Evolutionary conservation across 1,140 invertebrate genomes (phyloP).

Genomic region (Coenobita brevimanus): DNA sequence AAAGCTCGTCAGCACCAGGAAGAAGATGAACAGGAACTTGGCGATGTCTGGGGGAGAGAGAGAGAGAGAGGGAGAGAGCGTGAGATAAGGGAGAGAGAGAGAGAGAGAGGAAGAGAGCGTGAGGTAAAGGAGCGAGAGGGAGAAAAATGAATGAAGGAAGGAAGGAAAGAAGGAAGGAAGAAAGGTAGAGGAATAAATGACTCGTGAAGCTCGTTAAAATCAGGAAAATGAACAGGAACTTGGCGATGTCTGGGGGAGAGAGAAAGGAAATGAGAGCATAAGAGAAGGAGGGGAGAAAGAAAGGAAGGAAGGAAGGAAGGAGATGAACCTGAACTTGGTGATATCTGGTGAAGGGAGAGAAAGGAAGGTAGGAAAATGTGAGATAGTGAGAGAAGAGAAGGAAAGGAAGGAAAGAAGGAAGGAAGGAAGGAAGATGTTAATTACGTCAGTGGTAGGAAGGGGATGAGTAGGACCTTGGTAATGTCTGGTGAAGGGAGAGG

Average conservation of each 20-base stretch:
- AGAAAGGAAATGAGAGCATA: too few species aligned
- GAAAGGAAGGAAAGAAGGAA: too few species aligned
- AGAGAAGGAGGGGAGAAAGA: too few species aligned
- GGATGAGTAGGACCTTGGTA: slow-evolving; percentile 76
- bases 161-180: too few species aligned
- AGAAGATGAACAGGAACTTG: slow-evolving; percentile 76
- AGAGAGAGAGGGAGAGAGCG: slow-evolving; percentile 9
- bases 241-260: slow-evolving; percentile 74
- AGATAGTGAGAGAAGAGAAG: too few species aligned
- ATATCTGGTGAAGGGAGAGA: too few species aligned
- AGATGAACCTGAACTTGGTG: too few species aligned
- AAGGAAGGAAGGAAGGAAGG: slow-evolving; percentile 8
- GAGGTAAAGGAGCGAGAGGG: too few species aligned
- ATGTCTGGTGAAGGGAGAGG: slow-evolving; percentile 73
- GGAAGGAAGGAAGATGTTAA: too few species aligned
- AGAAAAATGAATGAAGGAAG: too few species aligned
- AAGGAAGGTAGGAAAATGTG: too few species aligned
- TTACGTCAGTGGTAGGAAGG: slow-evolving; percentile 74
- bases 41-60: slow-evolving; percentile 73
- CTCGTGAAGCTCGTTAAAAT: slow-evolving; percentile 73
- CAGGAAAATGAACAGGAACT: slow-evolving; percentile 76
- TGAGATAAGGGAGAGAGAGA: slow-evolving; percentile 10
- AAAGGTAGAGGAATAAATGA: too few species aligned
- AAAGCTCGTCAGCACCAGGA: slow-evolving; percentile 74
- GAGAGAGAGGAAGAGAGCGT: slow-evolving; percentile 20